Conservation (phyloP, 2,797 vertebrate genomes). For the Phrynocephalus forsythii region DNA sequence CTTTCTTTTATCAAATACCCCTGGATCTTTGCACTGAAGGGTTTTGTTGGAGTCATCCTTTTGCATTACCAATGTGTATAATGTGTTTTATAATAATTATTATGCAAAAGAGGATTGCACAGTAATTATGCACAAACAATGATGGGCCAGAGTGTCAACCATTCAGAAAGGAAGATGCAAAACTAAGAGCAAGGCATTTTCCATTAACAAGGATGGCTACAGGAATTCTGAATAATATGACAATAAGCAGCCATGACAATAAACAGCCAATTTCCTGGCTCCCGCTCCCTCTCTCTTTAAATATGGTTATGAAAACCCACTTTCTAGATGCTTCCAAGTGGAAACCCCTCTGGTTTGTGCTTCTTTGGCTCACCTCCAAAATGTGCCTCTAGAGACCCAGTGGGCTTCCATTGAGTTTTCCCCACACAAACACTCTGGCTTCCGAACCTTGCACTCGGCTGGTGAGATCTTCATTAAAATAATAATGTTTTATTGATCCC, state of each 20-base stretch:
- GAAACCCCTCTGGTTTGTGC: background rate
- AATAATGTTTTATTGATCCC: constrained; percentile 62
- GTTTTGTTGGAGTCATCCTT: too few species aligned
- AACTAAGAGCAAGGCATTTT: background rate
- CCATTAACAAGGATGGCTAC: background rate
- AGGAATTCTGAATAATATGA: background rate
- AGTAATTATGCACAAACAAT: too few species aligned
- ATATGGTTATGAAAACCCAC: background rate
- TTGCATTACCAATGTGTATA: background rate
- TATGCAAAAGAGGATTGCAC: too few species aligned
- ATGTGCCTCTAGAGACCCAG: background rate
- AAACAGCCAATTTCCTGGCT: background rate
- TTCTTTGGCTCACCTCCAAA: constrained; percentile 20
- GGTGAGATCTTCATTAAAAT: constrained; percentile 64
- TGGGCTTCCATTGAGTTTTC: background rate
- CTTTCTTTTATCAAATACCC: too few species aligned
- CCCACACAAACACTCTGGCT: background rate
- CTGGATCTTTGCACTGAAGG: too few species aligned
- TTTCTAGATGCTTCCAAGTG: constrained; percentile 29
- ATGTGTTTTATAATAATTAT: too few species aligned
- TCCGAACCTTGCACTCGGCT: constrained; percentile 24
- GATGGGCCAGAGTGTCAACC: too few species aligned
- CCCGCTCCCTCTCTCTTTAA: background rate
- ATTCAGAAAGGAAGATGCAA: too few species aligned
- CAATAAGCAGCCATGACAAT: background rate